Base-by-base conservation (phyloP, 1,140 invertebrate genomes). In the Manduca sexta region DNA sequence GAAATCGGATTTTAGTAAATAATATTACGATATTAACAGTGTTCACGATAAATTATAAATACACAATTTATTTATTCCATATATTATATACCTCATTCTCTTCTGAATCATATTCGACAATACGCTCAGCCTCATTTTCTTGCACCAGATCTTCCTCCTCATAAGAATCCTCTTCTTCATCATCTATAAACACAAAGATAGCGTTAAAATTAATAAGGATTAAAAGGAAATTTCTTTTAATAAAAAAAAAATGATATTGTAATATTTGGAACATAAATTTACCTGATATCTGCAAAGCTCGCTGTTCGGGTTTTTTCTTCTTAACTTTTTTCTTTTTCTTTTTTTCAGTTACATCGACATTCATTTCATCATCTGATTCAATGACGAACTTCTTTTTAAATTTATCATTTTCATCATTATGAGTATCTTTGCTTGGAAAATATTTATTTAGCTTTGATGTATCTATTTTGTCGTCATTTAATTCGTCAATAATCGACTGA, bases 21-120 rank as follows among this genome's bases (percentile, higher is more conserved):
- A 10, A 10, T 3, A 15, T 26, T 39, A 14, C 21, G 8, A 5
- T 3, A 26, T 5, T 26, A 1, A 45, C 30, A n/a, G 33, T 45
- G 7, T 31, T 13, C 11, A 33, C 16, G 10, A 11, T 39, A 12
- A 16, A 16, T 3, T 33, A 14, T 7, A 15, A 12, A 45, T 42
- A 13, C n/a, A 10, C n/a, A n/a, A n/a, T n/a, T n/a, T n/a, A n/a
- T n/a, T n/a, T n/a, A n/a, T n/a, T n/a, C n/a, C 1, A 8, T 13
- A 11, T 29, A 13, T 39, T 39, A 17, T 38, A 12, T 56, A 92
- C 87, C 84, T 93, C 92, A 78, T 94, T 93, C 69, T 94, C 93
- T 68, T 93, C 92, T 0, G 93, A 93, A 77, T 94, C 92, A 73
- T 93, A 93, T 56, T 90, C 89, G 10, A 92, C 76, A 45, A 88